Evolutionary conservation across 2,888 invertebrate species (phyloP).

Genomic region (Tetragonula carbonaria): DNA sequence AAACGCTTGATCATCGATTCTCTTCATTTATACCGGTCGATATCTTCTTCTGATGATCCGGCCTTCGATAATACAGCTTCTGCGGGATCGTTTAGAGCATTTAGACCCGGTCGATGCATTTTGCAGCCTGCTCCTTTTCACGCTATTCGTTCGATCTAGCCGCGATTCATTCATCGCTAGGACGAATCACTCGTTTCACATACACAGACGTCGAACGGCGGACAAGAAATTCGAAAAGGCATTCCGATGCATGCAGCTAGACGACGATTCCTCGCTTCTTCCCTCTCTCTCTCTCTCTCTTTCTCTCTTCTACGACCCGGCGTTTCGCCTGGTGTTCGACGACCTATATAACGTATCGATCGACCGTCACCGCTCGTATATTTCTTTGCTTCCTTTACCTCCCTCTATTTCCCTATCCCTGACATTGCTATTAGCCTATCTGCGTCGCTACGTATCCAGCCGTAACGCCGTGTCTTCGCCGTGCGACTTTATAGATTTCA

Average conservation of each 20-base stretch:
- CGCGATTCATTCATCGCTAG: slow-evolving; percentile 21
- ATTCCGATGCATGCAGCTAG: slow-evolving; percentile 37
- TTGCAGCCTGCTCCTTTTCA: slow-evolving; percentile 9
- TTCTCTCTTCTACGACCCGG: background rate
- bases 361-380: slow-evolving; percentile 57
- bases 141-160: slow-evolving; percentile 10
- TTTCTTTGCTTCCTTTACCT: slow-evolving; percentile 52
- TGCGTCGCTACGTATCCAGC: slow-evolving; percentile 39
- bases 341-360: slow-evolving; percentile 55
- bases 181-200: slow-evolving; percentile 27
- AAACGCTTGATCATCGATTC: slow-evolving; percentile 1
- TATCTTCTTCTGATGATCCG: background rate
- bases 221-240: slow-evolving; percentile 30
- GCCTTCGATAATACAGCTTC: background rate
- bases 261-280: background rate
- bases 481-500: slow-evolving; percentile 55
- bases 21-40: background rate
- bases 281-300: background rate
- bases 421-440: slow-evolving; percentile 61
- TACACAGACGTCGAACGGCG: slow-evolving; percentile 13
- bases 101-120: background rate
- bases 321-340: slow-evolving; percentile 30
- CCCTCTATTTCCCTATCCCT: slow-evolving; percentile 51
- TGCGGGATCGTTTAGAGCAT: background rate
- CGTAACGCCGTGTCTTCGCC: slow-evolving; percentile 21